These are phyloP conservation scores for Nestor notabilis DNA, from an alignment of 2,113 vertebrate species.

Conservation along the genomic window DNA sequence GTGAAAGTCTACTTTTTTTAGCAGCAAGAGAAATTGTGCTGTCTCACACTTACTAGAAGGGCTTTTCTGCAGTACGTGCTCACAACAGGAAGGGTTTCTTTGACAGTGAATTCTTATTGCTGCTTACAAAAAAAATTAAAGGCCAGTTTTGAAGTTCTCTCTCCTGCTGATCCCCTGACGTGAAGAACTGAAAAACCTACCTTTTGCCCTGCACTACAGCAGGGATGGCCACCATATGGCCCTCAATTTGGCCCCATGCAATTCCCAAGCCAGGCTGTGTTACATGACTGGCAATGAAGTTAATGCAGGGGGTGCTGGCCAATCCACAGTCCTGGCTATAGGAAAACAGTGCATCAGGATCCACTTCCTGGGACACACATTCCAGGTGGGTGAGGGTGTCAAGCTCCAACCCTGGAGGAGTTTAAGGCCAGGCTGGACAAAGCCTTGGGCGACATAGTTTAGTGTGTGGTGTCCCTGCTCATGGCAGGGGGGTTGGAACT, in stretches of 20 bases:
- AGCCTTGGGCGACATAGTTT: no score
- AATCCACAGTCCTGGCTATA: not conserved
- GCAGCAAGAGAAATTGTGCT: not conserved
- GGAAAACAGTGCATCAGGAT: not conserved
- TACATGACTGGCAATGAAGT: not conserved
- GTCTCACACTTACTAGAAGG: not conserved
- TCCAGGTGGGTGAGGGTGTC: not conserved
- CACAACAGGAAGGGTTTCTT: not conserved
- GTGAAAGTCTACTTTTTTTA: not conserved
- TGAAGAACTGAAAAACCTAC: not conserved
- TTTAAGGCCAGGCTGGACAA: no score
- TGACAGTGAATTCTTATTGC: not conserved
- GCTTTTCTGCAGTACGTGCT: not conserved
- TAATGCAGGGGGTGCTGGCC: not conserved
- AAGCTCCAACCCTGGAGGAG: no score
- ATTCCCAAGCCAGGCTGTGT: not conserved
- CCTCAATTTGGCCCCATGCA: accelerated
- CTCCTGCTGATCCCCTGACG: not conserved
- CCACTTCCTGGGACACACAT: not conserved
- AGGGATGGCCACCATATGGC: not conserved
- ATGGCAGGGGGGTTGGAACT: no score
- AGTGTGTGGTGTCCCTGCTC: no score
- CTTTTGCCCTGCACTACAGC: not conserved
- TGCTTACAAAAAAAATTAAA: not conserved
- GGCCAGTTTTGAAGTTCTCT: not conserved